Evolutionary conservation across 2,888 invertebrate genomes (phyloP).

Genomic region (Parapristionchus giblindavisi): DNA sequence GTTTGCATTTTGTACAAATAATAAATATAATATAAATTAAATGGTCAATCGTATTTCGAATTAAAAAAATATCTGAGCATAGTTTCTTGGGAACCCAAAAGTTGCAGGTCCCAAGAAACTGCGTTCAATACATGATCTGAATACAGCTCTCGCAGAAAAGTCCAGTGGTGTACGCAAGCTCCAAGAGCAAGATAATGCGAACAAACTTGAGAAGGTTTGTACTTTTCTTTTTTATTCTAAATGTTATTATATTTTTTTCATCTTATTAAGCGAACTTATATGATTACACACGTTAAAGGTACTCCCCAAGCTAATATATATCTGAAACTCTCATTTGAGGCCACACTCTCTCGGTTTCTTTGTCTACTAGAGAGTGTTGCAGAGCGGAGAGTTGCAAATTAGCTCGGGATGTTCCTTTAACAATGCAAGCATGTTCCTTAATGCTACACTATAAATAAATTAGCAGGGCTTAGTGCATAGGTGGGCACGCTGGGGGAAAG

Average conservation of each 20-base stretch:
- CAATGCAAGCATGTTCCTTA: no score
- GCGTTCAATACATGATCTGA: not conserved
- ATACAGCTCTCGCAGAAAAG: not conserved
- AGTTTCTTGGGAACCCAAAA: not conserved
- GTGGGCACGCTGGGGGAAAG: no score
- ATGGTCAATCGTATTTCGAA: not conserved
- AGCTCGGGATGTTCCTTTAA: no score
- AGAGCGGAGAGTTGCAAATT: no score
- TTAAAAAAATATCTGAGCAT: not conserved
- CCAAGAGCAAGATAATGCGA: constrained; percentile 15
- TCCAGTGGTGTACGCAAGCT: not conserved
- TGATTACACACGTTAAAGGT: no score
- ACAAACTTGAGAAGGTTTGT: constrained; percentile 12
- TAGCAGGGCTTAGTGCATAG: no score
- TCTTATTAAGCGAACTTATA: no score
- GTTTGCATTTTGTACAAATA: not conserved
- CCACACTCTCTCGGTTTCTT: no score
- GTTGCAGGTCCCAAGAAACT: not conserved
- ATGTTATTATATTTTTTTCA: not conserved
- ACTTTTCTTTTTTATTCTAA: not conserved
- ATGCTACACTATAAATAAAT: no score
- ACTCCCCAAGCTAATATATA: no score
- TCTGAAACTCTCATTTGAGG: no score
- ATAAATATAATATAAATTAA: not conserved
- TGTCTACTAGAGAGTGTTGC: no score